These are phyloP conservation scores for Borostomias antarcticus DNA, from an alignment of 2,797 vertebrate genomes.

Conservation along the genomic window DNA sequence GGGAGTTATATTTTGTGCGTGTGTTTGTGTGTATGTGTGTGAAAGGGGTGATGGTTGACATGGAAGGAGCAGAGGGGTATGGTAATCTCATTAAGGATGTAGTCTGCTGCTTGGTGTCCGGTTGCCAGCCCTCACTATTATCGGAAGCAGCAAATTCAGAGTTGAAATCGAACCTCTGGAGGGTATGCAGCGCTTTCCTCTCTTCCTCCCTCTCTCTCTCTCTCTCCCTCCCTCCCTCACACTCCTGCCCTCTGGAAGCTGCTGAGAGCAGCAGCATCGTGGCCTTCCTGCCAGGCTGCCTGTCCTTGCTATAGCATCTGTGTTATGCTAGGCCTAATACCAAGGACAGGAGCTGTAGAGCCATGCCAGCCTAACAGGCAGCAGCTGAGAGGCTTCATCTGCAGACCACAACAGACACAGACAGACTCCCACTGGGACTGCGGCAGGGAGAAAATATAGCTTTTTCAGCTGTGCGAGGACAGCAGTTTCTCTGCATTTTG, in stretches of 20 bases:
- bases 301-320: slow-evolving; percentile 7
- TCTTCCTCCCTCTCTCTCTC: not conserved
- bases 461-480: slow-evolving; percentile 33
- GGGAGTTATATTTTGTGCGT: too few species aligned
- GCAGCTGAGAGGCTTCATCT: slow-evolving; percentile 16
- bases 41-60: too few species aligned
- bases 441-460: too few species aligned
- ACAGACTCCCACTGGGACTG: slow-evolving; percentile 23
- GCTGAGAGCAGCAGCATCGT: too few species aligned
- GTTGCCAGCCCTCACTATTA: not conserved
- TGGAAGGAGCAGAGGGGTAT: too few species aligned
- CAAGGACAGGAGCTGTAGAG: too few species aligned
- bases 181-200: not conserved
- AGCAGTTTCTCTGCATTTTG: too few species aligned
- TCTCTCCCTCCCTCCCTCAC: not conserved
- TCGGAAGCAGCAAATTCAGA: not conserved
- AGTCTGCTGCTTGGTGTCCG: not conserved
- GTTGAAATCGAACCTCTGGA: not conserved
- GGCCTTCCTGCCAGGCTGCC: slow-evolving; percentile 31
- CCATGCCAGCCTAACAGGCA: slow-evolving; percentile 12
- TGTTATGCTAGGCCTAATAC: slow-evolving; percentile 13
- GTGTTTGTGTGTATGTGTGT: too few species aligned
- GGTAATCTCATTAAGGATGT: not conserved
- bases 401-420: not conserved
- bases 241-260: not conserved